phyloP scores from a whole-genome alignment of 2,797 vertebrate genomes.

The Mus caroli region DNA sequence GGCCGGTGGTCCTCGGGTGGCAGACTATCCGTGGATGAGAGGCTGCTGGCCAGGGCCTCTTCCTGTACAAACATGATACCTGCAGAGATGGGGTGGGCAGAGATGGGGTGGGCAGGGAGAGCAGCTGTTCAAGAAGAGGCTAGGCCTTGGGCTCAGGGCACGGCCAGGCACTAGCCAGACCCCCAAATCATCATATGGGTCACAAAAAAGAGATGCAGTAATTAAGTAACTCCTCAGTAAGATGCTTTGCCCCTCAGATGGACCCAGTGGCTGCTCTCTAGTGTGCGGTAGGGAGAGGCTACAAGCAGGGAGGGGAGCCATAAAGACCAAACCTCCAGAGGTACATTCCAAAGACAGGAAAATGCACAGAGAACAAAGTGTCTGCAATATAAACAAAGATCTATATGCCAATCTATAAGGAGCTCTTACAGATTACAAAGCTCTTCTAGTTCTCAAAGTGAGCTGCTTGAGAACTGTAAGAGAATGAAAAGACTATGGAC shows the following conservation, averaged over 20 bases:
- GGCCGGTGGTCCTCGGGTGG: constrained; percentile 91
- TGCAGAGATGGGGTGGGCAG: constrained; percentile 70
- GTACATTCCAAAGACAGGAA: not conserved
- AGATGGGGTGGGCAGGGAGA: constrained; percentile 64
- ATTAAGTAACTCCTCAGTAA: constrained; percentile 35
- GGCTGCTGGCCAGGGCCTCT: constrained; percentile 90
- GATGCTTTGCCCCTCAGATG: not conserved
- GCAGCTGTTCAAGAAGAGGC: constrained; percentile 67
- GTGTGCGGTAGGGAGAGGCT: not conserved
- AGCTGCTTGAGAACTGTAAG: not conserved
- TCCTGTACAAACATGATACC: constrained; percentile 87
- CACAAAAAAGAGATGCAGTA: constrained; percentile 42
- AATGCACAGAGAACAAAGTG: constrained; percentile 16
- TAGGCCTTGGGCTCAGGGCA: not conserved
- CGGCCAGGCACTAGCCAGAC: constrained; percentile 15
- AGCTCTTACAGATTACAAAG: constrained; percentile 42
- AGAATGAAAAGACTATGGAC: not conserved
- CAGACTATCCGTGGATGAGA: constrained; percentile 86
- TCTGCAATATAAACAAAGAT: not conserved
- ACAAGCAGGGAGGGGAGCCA: constrained; percentile 24
- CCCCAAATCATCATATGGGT: constrained; percentile 19
- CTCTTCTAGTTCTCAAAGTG: too few species aligned
- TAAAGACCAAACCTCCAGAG: constrained; percentile 17
- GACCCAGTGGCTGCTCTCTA: constrained; percentile 20
- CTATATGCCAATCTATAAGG: constrained; percentile 22